Base-by-base conservation (phyloP, 37 sponge, comb jelly and placozoan species). In the Diacarnus erythraeanus region DNA sequence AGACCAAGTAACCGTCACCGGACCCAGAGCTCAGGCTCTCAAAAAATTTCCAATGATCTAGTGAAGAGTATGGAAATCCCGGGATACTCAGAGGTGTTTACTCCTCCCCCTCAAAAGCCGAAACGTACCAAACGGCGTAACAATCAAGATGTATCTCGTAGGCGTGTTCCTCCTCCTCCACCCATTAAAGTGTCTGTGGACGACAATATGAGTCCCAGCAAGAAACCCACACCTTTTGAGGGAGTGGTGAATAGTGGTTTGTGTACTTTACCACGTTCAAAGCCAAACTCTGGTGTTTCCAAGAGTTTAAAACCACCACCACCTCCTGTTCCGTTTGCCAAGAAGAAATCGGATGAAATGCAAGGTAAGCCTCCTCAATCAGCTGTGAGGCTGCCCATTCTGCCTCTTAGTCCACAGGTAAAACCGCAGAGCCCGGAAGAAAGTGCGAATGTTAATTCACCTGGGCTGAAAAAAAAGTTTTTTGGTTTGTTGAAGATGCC, bases 241-340 rank as follows among this genome's bases (percentile, higher is more conserved):
- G 36, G 36, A 29, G 34, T 29, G 18, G 31, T 34, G 36, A 9
- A 6, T n/a, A 63, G 31, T n/a, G 51, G 51, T 15, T 6, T 47
- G 6, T 47, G 51, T 12, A 47, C 51, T 47, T 12, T 69, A 2
- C 22, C 38, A 12, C 22, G 38, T 71, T 9, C 34, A 38, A 25
- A 1, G 2, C 38, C 3, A 42, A 54, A 27, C 1, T 9, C 31
- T 34, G 34, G 4, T 9, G 57, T 35, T 21, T 35, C 57, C 6
- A 56, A 51, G 31, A 74, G 74, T 56, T n/a, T n/a, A n/a, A 76
- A 12, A 34, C 61, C 64, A 39, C 77, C 77, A 5, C 77, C 77
- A 29, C 64, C 65, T 9, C 77, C 77, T 17, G 33, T 74, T 5
- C 54, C 38, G 5, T 33, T 69, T 6, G 4, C 20, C 64, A 61